phyloP scores from a whole-genome alignment of 2,888 invertebrate genomes.

The Priocnemis perturbator region DNA sequence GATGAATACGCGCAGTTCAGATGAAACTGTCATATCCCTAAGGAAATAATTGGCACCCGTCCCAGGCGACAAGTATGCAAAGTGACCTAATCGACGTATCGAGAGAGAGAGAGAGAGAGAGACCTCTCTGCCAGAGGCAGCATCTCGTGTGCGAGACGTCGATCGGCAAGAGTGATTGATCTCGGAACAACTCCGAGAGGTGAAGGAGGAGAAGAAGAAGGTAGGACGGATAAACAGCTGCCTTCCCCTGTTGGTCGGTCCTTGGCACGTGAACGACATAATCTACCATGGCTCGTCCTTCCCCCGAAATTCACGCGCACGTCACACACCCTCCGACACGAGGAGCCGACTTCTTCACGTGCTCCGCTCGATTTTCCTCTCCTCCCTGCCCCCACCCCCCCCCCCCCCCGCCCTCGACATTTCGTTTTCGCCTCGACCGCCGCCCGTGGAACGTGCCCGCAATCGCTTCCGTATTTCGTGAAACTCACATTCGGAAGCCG shows the following conservation, averaged over 20 bases:
- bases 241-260: neutral
- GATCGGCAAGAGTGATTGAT: too few relatives aligned
- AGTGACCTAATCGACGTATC: too few relatives aligned
- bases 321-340: neutral
- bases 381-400: too few relatives aligned
- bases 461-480: slow-evolving; percentile 3
- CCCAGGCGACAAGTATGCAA: too few relatives aligned
- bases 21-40: too few relatives aligned
- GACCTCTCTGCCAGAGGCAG: too few relatives aligned
- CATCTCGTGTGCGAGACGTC: too few relatives aligned
- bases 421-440: neutral
- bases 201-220: slow-evolving; percentile 4
- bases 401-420: too few relatives aligned
- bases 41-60: too few relatives aligned
- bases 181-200: neutral
- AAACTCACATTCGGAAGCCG: slow-evolving; percentile 4
- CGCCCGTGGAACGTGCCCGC: slow-evolving; percentile 1
- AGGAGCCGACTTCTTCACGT: neutral
- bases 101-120: too few relatives aligned
- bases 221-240: slow-evolving; percentile 34
- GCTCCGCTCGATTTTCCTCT: too few relatives aligned
- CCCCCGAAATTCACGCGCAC: slow-evolving; percentile 30
- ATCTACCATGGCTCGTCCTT: slow-evolving; percentile 27
- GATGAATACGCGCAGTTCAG: too few relatives aligned
- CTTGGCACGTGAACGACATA: slow-evolving; percentile 12